phyloP scores from a whole-genome alignment of 2,888 invertebrate species.

The Cepaea hortensis region DNA sequence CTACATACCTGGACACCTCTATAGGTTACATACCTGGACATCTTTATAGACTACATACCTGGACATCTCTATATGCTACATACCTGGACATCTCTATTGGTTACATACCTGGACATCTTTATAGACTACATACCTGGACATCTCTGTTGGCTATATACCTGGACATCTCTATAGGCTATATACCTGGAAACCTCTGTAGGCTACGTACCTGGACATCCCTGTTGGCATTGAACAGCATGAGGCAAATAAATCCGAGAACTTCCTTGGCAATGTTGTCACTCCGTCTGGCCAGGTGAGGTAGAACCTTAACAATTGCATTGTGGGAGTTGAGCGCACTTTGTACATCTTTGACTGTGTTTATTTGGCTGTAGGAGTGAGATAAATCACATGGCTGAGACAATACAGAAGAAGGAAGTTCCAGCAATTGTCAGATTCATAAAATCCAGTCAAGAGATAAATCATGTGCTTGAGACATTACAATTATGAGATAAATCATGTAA shows the following conservation, averaged over 20 bases:
- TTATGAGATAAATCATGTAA: background rate
- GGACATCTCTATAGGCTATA: too few species aligned
- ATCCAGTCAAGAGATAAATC: too few species aligned
- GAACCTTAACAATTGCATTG: conserved; percentile 71
- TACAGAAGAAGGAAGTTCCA: background rate
- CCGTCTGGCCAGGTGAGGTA: conserved; percentile 72
- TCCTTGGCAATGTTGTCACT: conserved; percentile 73
- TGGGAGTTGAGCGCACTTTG: conserved; percentile 71
- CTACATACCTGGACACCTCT: background rate
- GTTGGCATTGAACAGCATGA: conserved; percentile 75
- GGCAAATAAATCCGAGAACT: conserved; percentile 71
- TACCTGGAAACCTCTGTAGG: background rate
- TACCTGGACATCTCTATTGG: too few species aligned
- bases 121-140: too few species aligned
- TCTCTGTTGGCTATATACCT: too few species aligned
- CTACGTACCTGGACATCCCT: conserved; percentile 71
- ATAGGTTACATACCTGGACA: too few species aligned
- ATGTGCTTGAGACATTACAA: too few species aligned
- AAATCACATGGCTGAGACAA: background rate
- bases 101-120: too few species aligned
- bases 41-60: too few species aligned
- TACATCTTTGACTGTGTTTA: conserved; percentile 67
- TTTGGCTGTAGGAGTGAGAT: conserved; percentile 63
- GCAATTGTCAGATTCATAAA: background rate
- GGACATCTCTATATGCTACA: too few species aligned